Evolutionary conservation across 2,888 invertebrate genomes (phyloP).

Genomic region (Stegophylla sp.): DNA sequence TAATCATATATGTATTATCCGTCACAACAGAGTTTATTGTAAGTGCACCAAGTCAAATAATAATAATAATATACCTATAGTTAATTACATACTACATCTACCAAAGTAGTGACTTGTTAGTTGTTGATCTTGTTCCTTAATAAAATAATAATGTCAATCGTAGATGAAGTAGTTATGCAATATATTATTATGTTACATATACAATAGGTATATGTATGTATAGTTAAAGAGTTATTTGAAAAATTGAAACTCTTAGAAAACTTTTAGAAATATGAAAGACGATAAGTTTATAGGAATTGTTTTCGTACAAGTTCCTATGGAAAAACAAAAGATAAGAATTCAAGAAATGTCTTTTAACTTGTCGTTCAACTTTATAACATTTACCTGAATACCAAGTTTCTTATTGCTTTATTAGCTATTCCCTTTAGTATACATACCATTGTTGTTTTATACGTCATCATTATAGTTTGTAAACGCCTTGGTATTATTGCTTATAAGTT

Average conservation of each 20-base stretch:
- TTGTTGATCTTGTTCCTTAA: too few relatives aligned
- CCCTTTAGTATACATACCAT: too few relatives aligned
- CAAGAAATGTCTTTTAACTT: conserved; percentile 8
- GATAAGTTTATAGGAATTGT: conserved; percentile 7
- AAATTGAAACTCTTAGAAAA: too few relatives aligned
- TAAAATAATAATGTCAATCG: too few relatives aligned
- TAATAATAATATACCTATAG: too few relatives aligned
- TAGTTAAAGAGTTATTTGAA: not conserved
- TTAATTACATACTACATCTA: too few relatives aligned
- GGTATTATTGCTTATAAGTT: too few relatives aligned
- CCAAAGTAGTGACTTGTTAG: too few relatives aligned
- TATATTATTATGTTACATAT: not conserved
- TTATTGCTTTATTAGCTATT: not conserved
- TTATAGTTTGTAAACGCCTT: too few relatives aligned
- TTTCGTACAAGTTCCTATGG: not conserved
- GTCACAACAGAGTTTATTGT: not conserved
- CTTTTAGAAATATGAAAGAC: conserved; percentile 2
- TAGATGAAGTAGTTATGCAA: not conserved
- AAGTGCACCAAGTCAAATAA: too few relatives aligned
- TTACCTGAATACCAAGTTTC: not conserved
- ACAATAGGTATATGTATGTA: not conserved
- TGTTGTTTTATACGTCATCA: not conserved
- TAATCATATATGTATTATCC: not conserved
- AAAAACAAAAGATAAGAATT: conserved; percentile 14
- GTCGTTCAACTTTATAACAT: not conserved